Evolutionary conservation across 2,797 vertebrate species (phyloP).

Genomic region (Lophotriccus pileatus): DNA sequence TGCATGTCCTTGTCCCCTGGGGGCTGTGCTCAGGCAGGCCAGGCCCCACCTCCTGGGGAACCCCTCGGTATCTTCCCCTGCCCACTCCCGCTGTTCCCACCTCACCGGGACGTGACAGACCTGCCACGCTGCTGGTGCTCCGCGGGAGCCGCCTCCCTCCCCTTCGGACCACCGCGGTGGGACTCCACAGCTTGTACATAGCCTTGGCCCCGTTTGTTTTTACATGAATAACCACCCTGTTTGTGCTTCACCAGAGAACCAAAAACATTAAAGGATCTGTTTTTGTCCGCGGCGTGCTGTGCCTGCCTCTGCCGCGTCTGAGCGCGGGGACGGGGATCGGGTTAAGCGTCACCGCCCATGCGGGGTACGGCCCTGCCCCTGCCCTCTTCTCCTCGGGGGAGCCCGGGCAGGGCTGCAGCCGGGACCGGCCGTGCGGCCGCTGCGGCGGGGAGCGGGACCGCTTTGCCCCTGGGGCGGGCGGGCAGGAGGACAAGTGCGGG

Average conservation of each 20-base stretch:
- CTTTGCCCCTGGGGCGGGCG: background rate
- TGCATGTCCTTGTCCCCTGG: background rate
- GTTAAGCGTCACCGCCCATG: background rate
- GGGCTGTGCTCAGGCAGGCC: background rate
- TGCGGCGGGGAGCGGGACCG: background rate
- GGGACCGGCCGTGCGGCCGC: rapidly evolving
- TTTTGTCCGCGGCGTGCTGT: conserved; percentile 36
- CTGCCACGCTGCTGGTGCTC: background rate
- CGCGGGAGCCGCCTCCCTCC: background rate
- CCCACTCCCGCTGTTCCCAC: background rate
- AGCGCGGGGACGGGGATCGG: rapidly evolving
- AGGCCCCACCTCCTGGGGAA: background rate
- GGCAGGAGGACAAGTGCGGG: background rate
- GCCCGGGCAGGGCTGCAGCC: background rate
- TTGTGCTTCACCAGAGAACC: conserved; percentile 61
- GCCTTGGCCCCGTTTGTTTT: conserved; percentile 30
- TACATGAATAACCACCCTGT: conserved; percentile 40
- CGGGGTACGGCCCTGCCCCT: too few species aligned
- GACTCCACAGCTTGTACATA: conserved; percentile 55
- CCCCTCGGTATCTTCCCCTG: background rate
- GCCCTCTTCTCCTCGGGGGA: background rate
- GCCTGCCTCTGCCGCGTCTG: background rate
- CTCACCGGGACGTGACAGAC: background rate
- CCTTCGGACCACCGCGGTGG: background rate
- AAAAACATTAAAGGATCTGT: conserved; percentile 52